Evolutionary conservation across 2,797 vertebrate species (phyloP), one percentile per base, ranked within the genome.

Genomic region (Rhyacichthys aspro): DNA sequence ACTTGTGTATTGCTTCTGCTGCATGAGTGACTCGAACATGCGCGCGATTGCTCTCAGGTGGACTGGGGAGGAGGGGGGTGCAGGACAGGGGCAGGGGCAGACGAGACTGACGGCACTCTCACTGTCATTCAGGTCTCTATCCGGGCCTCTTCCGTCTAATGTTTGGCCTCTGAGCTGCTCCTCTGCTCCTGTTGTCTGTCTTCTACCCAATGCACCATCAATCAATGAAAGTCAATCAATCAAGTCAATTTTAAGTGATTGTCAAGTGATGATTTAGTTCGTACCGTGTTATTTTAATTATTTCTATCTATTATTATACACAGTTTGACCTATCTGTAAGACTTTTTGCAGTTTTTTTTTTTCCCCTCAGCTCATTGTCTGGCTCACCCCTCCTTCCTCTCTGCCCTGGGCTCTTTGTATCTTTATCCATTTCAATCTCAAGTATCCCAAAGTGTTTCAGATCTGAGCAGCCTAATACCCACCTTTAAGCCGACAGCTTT

Each of bases 31-130:
- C 87, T 92, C 33, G 75, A 92, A 96, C 96, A 96, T 71, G 94
- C 91, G 91, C 79, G 88, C 93, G 90, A 92, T 94, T 91, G 91
- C 94, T 96, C 94, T 96, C 96, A 98, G 95, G 96, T 96, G 96
- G 94, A 89, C 92, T 1, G 15, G 45, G 45, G 45, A 1, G 53
- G 45, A 11, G 3, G 10, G 37, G 43, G 9, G 32, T n/a, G 62
- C 3, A 1, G 39, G 32, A 91, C 92, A 91, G 94, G 91, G 88
- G 90, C 7, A n/a, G 28, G n/a, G 39, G 39, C 86, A 89, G 87
- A 86, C 77, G 79, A 90, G 94, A 94, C 92, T 94, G 94, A 95
- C 93, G 90, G 93, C 89, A 86, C 79, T 82, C 76, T 79, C 72
- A 62, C 80, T 76, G 76, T 76, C 76, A 64, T 59, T 63, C 46